Evolutionary conservation across 2,113 vertebrate species (phyloP).

Genomic region (Marmota monax): DNA sequence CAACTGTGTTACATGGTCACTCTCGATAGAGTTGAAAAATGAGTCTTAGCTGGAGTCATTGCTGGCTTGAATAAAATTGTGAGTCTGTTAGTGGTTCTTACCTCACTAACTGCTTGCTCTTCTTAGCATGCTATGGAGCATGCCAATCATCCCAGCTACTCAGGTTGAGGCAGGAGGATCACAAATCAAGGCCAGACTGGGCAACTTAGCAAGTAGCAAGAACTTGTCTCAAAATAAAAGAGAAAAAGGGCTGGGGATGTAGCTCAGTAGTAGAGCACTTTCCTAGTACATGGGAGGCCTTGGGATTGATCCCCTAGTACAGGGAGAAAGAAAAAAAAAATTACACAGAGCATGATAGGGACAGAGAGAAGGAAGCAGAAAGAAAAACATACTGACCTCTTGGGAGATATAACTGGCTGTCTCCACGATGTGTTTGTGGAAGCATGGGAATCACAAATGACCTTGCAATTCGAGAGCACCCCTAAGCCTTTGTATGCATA

Average conservation of each 20-base stretch:
- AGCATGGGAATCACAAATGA: background rate
- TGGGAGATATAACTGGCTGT: background rate
- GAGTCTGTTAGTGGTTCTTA: background rate
- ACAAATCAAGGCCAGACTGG: background rate
- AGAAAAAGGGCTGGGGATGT: too few relatives aligned
- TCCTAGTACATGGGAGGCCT: too few relatives aligned
- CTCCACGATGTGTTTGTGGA: background rate
- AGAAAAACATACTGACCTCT: background rate
- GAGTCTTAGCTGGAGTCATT: background rate
- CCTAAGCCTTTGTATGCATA: background rate
- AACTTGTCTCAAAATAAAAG: too few relatives aligned
- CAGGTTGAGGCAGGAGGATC: background rate
- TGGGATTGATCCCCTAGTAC: too few relatives aligned
- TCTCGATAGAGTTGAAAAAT: background rate
- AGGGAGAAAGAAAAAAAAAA: too few relatives aligned
- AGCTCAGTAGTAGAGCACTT: too few relatives aligned
- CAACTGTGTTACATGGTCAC: background rate
- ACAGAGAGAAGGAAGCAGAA: background rate
- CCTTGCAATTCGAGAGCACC: fast-evolving
- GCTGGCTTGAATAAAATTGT: background rate
- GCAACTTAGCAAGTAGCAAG: background rate
- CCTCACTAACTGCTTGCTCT: background rate
- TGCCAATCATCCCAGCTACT: background rate
- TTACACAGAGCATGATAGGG: too few relatives aligned
- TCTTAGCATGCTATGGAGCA: background rate